Percentiles rank a stretch among this genome's conserved stretches.
These are phyloP conservation scores for Coreoperca whiteheadi DNA, from an alignment of 2,113 vertebrate species.

Conservation along the genomic window DNA sequence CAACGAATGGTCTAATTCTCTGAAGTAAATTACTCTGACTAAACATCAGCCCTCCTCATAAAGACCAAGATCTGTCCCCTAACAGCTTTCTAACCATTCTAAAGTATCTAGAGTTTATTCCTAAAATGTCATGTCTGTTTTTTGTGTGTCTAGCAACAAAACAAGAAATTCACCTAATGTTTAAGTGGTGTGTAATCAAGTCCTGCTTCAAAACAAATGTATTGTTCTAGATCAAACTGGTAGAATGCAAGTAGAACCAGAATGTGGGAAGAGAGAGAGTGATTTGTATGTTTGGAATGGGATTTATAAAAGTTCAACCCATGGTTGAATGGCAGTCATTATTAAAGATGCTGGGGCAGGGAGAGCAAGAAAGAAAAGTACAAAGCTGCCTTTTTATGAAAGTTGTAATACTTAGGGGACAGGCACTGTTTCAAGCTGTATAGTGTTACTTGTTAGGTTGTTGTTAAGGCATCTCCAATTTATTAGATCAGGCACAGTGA, in stretches of 20 bases:
- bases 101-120: background rate
- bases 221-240: constrained; percentile 20
- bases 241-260: background rate
- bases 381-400: constrained; percentile 24
- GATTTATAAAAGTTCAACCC: constrained; percentile 1
- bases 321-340: background rate
- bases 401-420: constrained; percentile 22
- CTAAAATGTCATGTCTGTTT: background rate
- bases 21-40: constrained; percentile 13
- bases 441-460: constrained; percentile 1
- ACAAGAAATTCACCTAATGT: background rate
- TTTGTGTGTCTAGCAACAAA: background rate
- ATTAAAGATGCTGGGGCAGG: constrained; percentile 12
- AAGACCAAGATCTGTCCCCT: background rate
- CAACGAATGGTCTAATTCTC: background rate
- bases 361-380: constrained; percentile 9
- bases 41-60: constrained; percentile 20
- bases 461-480: constrained; percentile 27
- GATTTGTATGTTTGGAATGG: background rate
- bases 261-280: background rate
- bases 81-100: background rate
- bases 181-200: constrained; percentile 3
- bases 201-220: constrained; percentile 5
- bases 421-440: background rate
- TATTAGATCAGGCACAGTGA: background rate